Conservation (phyloP, 2,888 invertebrate genomes). For the Xestia sexstrigata region DNA sequence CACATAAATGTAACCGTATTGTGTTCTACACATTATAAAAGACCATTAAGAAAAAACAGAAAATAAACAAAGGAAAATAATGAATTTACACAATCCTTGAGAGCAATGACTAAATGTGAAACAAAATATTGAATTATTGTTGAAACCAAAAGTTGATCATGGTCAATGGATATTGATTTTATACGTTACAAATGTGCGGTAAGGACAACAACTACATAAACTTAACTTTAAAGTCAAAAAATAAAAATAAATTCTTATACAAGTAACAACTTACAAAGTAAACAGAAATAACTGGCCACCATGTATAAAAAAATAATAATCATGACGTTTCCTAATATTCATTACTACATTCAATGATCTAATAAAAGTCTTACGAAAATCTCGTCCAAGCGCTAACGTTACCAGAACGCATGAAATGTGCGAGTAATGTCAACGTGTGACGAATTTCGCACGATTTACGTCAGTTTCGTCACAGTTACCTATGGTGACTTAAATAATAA, state of each 20-base stretch:
- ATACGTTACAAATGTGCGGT: background rate
- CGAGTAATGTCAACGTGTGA: constrained; percentile 39
- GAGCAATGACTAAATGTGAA: background rate
- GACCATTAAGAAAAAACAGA: background rate
- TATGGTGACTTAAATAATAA: constrained; percentile 42
- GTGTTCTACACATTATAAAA: background rate
- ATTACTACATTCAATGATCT: constrained; percentile 11
- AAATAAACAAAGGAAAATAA: background rate
- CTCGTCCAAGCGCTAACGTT: background rate
- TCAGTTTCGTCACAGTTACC: constrained; percentile 29
- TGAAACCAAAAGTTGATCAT: background rate
- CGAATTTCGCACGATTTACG: constrained; percentile 39
- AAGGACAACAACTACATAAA: background rate
- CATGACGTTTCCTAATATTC: constrained; percentile 10
- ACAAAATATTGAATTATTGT: background rate
- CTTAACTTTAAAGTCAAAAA: background rate
- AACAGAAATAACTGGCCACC: background rate
- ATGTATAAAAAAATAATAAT: background rate
- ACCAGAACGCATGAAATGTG: constrained; percentile 23
- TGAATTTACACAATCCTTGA: background rate
- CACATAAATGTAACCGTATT: background rate
- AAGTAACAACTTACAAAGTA: background rate
- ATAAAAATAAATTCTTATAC: background rate
- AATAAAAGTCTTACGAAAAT: constrained; percentile 33
- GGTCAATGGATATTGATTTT: background rate